phyloP scores from a whole-genome alignment of 1,140 invertebrate genomes.

The Polyergus mexicanus region DNA sequence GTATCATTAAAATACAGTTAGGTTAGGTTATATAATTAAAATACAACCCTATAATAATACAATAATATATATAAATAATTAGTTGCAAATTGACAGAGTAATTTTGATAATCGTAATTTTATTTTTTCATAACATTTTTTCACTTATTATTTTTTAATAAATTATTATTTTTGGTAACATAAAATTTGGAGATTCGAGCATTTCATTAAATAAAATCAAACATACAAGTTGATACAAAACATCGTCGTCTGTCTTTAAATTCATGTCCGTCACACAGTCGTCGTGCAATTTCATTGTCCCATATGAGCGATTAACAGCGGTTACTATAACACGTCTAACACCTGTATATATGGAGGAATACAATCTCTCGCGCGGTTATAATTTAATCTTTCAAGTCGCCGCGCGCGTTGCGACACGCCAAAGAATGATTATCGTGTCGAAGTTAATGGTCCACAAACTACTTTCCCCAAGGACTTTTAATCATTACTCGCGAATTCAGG shows the following conservation, averaged over 20 bases:
- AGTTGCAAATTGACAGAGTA: no score
- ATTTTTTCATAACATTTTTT: no score
- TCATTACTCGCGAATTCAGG: slow-evolving; percentile 58
- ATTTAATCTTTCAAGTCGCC: slow-evolving; percentile 49
- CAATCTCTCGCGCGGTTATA: slow-evolving; percentile 52
- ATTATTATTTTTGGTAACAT: background rate
- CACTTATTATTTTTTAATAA: no score
- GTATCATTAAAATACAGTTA: background rate
- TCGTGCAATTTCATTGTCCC: slow-evolving; percentile 37
- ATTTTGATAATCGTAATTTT: no score
- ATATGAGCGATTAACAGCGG: slow-evolving; percentile 31
- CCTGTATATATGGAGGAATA: background rate
- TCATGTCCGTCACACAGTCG: background rate
- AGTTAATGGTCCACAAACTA: slow-evolving; percentile 52
- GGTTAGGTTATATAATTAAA: background rate
- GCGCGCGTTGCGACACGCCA: slow-evolving; percentile 40
- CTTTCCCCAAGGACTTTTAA: slow-evolving; percentile 65
- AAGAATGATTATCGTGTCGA: slow-evolving; percentile 39
- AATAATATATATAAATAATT: no score
- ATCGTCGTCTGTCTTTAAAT: slow-evolving; percentile 8
- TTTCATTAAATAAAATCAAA: background rate
- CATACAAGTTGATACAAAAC: background rate
- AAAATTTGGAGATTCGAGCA: background rate
- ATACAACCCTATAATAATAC: no score
- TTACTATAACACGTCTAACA: slow-evolving; percentile 24